Percentiles rank a stretch among this genome's conserved stretches.
phyloP scores from a whole-genome alignment of 2,113 vertebrate species.

The Globicephala melas region DNA sequence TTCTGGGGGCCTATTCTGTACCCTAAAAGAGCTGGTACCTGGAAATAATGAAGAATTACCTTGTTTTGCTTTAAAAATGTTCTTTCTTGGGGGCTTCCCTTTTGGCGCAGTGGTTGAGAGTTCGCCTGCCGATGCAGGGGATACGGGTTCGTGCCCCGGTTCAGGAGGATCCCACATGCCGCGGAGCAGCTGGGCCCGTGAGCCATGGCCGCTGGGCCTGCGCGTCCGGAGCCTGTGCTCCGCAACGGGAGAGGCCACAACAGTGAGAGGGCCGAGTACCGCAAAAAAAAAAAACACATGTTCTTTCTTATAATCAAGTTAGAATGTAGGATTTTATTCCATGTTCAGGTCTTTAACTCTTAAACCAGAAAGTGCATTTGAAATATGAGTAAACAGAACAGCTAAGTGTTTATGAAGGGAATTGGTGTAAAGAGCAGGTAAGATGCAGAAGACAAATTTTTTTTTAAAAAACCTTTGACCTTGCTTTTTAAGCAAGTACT shows the following conservation, averaged over 20 bases:
- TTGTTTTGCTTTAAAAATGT: conserved; percentile 16
- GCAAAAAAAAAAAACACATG: background rate
- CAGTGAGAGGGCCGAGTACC: no score
- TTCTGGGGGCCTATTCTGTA: background rate
- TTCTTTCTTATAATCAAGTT: conserved; percentile 3
- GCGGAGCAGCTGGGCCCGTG: no score
- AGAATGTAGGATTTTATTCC: conserved; percentile 30
- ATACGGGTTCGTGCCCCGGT: no score
- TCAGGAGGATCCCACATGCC: no score
- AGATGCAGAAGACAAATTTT: background rate
- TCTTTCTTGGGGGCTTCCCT: background rate
- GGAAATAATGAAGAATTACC: background rate
- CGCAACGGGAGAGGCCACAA: no score
- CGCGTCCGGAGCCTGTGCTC: no score
- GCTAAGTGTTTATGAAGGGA: background rate
- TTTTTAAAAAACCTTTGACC: background rate
- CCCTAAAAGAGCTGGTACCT: background rate
- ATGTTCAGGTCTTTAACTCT: background rate
- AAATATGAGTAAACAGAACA: background rate
- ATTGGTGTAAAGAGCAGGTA: background rate
- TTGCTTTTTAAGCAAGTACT: background rate
- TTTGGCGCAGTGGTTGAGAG: no score
- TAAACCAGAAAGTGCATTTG: conserved; percentile 25
- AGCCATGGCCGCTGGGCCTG: no score
- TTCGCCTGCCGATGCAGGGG: no score